Conservation (phyloP, 2,113 vertebrate species). For the Buteo buteo region DNA sequence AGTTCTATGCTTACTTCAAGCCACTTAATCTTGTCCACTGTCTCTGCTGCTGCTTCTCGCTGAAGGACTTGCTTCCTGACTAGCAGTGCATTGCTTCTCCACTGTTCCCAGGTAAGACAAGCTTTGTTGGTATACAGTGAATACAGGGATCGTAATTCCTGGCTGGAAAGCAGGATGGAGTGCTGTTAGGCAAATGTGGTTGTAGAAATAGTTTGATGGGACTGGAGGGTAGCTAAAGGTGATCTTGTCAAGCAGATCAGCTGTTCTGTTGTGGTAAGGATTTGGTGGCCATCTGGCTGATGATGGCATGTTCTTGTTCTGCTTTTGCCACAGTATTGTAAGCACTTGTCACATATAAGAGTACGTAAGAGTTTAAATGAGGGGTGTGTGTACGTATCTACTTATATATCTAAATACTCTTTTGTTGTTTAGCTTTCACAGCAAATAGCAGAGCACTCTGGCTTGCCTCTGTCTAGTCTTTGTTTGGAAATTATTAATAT, state of each 20-base stretch:
- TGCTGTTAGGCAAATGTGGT: background rate
- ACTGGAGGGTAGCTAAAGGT: background rate
- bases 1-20: background rate
- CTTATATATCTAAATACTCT: background rate
- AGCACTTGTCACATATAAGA: fast-evolving
- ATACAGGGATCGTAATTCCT: background rate
- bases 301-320: background rate
- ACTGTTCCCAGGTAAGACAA: background rate
- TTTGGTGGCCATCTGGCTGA: background rate
- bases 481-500: constrained; percentile 7
- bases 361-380: background rate
- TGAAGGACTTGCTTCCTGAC: background rate
- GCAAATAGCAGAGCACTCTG: background rate
- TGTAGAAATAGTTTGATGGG: background rate
- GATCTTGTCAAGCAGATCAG: background rate
- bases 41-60: background rate
- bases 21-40: background rate
- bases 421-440: background rate
- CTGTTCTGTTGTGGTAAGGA: background rate
- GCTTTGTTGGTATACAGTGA: background rate
- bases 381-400: fast-evolving
- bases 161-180: background rate
- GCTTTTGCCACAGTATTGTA: background rate
- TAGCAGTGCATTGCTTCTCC: fast-evolving
- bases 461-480: background rate